These are phyloP conservation scores for Xiphophorus maculatus DNA, from an alignment of 2,113 vertebrate genomes.

Conservation along the genomic window DNA sequence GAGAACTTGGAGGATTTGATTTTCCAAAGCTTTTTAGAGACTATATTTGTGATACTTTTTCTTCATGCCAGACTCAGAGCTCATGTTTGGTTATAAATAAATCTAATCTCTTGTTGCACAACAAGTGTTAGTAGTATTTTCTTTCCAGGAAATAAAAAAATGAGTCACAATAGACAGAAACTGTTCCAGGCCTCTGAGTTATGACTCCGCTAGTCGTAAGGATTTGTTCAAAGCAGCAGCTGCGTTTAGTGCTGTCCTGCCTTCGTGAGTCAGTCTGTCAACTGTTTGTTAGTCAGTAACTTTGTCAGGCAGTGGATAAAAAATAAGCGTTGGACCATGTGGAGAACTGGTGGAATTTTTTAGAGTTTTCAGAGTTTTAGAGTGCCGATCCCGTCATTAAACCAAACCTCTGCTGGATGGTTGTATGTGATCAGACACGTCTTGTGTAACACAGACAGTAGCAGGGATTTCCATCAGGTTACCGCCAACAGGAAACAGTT, in stretches of 20 bases:
- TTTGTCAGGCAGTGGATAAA: constrained; percentile 59
- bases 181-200: constrained; percentile 31
- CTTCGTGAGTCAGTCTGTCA: constrained; percentile 53
- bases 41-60: not conserved
- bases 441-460: constrained; percentile 21
- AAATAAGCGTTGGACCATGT: constrained; percentile 40
- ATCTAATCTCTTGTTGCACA: not conserved
- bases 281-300: constrained; percentile 67
- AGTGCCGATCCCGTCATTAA: constrained; percentile 56
- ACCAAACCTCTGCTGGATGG: constrained; percentile 46
- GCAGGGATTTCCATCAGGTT: constrained; percentile 1
- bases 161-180: constrained; percentile 54
- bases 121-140: constrained; percentile 3
- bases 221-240: constrained; percentile 47
- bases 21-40: not conserved
- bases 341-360: constrained; percentile 63
- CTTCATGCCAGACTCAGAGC: constrained; percentile 9
- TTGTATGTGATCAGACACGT: constrained; percentile 35
- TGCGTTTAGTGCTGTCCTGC: constrained; percentile 21
- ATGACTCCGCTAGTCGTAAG: constrained; percentile 14
- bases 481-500: not conserved
- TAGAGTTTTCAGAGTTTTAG: constrained; percentile 34
- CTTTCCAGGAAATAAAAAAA: constrained; percentile 59
- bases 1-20: not conserved
- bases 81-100: not conserved